Evolutionary conservation across 2,113 vertebrate species (phyloP), one percentile per base, ranked within the genome.

Genomic region (Damaliscus lunatus): DNA sequence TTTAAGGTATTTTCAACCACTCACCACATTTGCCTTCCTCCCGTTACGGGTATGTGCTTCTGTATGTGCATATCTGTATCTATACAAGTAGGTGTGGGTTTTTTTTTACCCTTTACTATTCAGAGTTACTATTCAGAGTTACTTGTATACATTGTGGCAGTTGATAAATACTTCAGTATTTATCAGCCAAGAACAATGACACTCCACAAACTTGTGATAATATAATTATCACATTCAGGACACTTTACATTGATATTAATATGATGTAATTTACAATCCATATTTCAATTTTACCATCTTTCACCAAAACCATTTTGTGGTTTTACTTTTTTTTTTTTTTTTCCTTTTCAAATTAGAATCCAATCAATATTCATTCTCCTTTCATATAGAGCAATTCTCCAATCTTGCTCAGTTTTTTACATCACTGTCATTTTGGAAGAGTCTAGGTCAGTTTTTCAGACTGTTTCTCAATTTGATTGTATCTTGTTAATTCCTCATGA

Each of bases 381-480:
- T 90, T 87, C 29, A 86, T 10, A 29, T 55, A 85, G 1, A 97
- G 53, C 53, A 94, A 57, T 77, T 90, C 52, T 87, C 48, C 3
- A 50, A 4, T 87, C n/a, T 90, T 64, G 6, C 46, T 88, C 59
- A 74, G 36, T 67, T 92, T 87, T 90, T 83, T 60, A 57, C 6
- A 84, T 93, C 33, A 90, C 23, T 94, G 53, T 88, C n/a, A 95
- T 64, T 97, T 77, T 90, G 23, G 23, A 92, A 84, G 31, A 88
- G 25, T 62, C 57, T 43, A 93, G 46, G 17, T 40, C 15, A 86
- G 29, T 57, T 97, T 85, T 74, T 53, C n/a, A 86, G 46, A 64
- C 13, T 88, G 1, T n/a, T 91, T 91, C 77, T 82, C 80, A 88
- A 33, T 84, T 55, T 80, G 21, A 95, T 88, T 87, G 29, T 25